Base-by-base conservation (phyloP, 2,113 vertebrate species). In the Myxocyprinus asiaticus region DNA sequence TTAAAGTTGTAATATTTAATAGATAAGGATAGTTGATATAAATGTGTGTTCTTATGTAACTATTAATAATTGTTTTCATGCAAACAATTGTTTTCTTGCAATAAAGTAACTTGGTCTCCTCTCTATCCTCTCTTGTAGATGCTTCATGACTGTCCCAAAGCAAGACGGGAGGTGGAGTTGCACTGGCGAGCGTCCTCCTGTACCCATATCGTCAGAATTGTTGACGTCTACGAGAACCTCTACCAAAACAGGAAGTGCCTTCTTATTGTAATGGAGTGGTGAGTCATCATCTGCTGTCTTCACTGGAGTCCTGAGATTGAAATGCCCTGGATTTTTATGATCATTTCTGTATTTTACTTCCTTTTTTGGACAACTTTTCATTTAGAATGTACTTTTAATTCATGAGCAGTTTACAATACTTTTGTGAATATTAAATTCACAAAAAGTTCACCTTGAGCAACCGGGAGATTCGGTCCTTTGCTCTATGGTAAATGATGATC, bases 201-300 rank as follows among this genome's bases (percentile, higher is more conserved):
- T 22, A 64, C 94, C 0, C 95, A 98, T 89, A 98, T 99, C 3
- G 98, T 99, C 17, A 93, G 94, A 59, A 98, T 99, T 77, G 91
- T 98, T 82, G 98, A 99, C 0, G 96, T 99, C 82, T 99, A 95
- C 1, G 98, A 99, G 88, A 99, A 99, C 85, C 94, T 99, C 7
- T 98, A 99, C 65, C 96, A 98, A 62, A 87, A 92, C 5, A 92
- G 91, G 79, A 98, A 98, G 83, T 98, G 97, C 86, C 92, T 99
- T 75, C 96, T 99, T 77, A 99, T 99, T 11, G 94, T 99, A 84
- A 99, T 99, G 98, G 98, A 99, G 86, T 98, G 97, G 98, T 84
- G 67, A 79, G 83, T 81, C 59, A 67, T 63, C 10, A 33, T 33
- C 22, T 33, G 22, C 22, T 8, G 50, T 67, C 5, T 70, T 33